phyloP scores from a whole-genome alignment of 1,140 invertebrate species.

The Monomorium pharaonis region DNA sequence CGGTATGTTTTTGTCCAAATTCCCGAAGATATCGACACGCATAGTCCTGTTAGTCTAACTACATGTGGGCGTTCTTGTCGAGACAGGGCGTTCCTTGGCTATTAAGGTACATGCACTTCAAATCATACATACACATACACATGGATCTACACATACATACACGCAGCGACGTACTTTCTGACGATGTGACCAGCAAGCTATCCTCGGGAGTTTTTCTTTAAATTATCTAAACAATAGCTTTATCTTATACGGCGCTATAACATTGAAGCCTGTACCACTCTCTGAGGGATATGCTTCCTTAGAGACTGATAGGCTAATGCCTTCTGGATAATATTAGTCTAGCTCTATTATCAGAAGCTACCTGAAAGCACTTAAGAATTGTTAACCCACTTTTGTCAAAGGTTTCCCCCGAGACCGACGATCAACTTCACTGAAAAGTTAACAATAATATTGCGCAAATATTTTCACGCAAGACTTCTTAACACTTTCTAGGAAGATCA shows the following conservation, averaged over 20 bases:
- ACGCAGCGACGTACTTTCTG: neutral
- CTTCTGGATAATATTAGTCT: constrained; percentile 42
- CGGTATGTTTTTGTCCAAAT: constrained; percentile 40
- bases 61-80: constrained; percentile 39
- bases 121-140: neutral
- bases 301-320: constrained; percentile 61
- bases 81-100: constrained; percentile 25
- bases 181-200: constrained; percentile 35
- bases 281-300: constrained; percentile 25
- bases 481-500: neutral
- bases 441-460: constrained; percentile 43
- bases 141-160: neutral
- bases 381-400: constrained; percentile 51
- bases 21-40: constrained; percentile 13
- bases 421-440: constrained; percentile 27
- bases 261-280: neutral
- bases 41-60: constrained; percentile 27
- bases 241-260: constrained; percentile 51
- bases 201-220: constrained; percentile 35
- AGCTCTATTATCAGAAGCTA: constrained; percentile 33
- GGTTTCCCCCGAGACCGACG: constrained; percentile 31
- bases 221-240: constrained; percentile 51
- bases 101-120: constrained; percentile 48
- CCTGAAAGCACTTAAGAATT: constrained; percentile 55
- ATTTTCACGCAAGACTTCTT: constrained; percentile 16